A percentile compares a stretch with the other conserved stretches of the same genome.
Conservation (phyloP, 1,140 invertebrate species). For the Drosophila lacertosa region DNA sequence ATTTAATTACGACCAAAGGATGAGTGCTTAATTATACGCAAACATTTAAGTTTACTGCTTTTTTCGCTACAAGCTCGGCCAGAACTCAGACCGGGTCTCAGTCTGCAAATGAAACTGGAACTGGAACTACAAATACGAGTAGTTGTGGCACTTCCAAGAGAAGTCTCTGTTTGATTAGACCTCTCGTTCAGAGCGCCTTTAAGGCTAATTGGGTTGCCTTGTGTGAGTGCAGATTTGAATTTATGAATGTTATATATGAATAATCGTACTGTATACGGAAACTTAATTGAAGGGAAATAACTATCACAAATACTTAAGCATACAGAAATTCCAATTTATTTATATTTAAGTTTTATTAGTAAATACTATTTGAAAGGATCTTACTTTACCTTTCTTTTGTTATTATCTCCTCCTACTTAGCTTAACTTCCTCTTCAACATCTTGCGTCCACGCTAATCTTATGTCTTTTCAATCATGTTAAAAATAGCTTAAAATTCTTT, state of each 20-base stretch:
- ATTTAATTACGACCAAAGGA: slow-evolving; percentile 84
- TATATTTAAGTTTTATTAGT: too few species aligned
- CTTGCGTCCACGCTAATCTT: background rate
- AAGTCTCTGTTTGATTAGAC: slow-evolving; percentile 4
- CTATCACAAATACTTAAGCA: too few species aligned
- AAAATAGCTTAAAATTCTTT: slow-evolving; percentile 29
- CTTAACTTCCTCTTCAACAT: background rate
- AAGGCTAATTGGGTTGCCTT: slow-evolving; percentile 25
- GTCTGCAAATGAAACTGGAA: slow-evolving; percentile 1
- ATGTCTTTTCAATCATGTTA: slow-evolving; percentile 25
- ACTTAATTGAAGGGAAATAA: too few species aligned
- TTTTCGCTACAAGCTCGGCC: slow-evolving; percentile 49
- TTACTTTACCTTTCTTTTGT: too few species aligned
- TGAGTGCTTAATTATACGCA: slow-evolving; percentile 84
- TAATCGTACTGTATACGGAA: too few species aligned
- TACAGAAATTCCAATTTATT: too few species aligned
- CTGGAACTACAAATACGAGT: slow-evolving; percentile 26
- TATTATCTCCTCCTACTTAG: background rate
- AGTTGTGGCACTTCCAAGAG: background rate
- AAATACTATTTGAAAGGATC: too few species aligned
- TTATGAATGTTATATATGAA: too few species aligned
- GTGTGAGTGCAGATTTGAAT: background rate
- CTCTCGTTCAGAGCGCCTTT: slow-evolving; percentile 6
- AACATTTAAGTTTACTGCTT: slow-evolving; percentile 84
- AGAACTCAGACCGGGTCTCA: background rate